Percentiles rank a stretch among this genome's conserved stretches.
Evolutionary conservation across 2,888 invertebrate genomes (phyloP).

Genomic region (Pseudococcus jackbeardsleyi): DNA sequence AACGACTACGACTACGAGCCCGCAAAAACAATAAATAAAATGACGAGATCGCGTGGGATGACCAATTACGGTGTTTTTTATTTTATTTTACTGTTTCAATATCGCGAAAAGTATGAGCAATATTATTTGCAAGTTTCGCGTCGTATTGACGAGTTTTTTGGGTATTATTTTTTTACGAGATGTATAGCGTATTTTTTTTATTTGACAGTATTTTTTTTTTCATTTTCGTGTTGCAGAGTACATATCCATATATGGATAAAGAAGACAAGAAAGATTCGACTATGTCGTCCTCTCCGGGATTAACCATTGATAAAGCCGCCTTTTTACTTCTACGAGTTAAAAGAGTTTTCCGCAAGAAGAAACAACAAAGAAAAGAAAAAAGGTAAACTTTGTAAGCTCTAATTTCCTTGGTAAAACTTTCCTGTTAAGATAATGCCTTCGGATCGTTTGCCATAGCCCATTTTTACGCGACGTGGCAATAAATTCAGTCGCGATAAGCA

Average conservation of each 20-base stretch:
- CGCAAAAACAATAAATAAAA: slow-evolving; percentile 18
- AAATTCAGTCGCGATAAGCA: background rate
- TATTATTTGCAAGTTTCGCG: background rate
- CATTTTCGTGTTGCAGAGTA: slow-evolving; percentile 3
- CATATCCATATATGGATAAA: slow-evolving; percentile 59
- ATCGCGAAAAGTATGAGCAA: background rate
- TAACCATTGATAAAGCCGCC: slow-evolving; percentile 91
- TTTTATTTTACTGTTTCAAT: background rate
- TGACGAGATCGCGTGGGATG: slow-evolving; percentile 34
- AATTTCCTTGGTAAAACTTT: slow-evolving; percentile 27
- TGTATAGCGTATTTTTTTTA: background rate
- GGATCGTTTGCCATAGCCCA: background rate
- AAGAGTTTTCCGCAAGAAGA: slow-evolving; percentile 90
- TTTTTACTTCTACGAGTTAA: slow-evolving; percentile 89
- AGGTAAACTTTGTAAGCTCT: slow-evolving; percentile 72
- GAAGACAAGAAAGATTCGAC: slow-evolving; percentile 61
- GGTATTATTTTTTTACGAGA: no score
- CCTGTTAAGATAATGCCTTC: background rate
- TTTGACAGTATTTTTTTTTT: background rate
- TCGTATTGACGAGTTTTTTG: background rate
- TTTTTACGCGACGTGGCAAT: background rate
- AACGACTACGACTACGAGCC: background rate
- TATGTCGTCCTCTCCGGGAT: slow-evolving; percentile 67
- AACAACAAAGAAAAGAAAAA: slow-evolving; percentile 87
- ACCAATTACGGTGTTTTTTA: background rate